Conservation (phyloP, 2,888 invertebrate species). For the Teinopalpus imperialis region DNA sequence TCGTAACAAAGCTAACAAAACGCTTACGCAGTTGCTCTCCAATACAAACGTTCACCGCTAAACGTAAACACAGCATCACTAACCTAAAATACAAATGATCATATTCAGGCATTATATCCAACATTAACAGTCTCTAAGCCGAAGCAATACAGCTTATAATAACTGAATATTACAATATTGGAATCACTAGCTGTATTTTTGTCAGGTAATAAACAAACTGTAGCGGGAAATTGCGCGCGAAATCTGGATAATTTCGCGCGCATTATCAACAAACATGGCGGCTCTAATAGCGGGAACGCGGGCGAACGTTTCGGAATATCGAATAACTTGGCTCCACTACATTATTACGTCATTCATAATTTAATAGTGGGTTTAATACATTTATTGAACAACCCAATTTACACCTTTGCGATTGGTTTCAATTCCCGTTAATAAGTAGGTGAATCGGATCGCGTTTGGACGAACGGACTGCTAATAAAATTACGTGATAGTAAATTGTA, state of each 20-base stretch:
- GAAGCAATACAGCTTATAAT: slow-evolving; percentile 46
- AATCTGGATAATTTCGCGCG: slow-evolving; percentile 76
- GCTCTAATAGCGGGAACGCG: slow-evolving; percentile 38
- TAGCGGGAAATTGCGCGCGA: slow-evolving; percentile 51
- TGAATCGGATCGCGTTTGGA: background rate
- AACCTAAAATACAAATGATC: slow-evolving; percentile 33
- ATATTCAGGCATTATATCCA: slow-evolving; percentile 31
- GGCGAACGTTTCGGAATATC: slow-evolving; percentile 56
- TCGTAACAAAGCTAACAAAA: slow-evolving; percentile 48
- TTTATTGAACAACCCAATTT: slow-evolving; percentile 30
- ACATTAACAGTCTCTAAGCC: slow-evolving; percentile 39
- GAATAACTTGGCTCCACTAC: slow-evolving; percentile 36
- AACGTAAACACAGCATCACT: slow-evolving; percentile 44
- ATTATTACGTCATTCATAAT: slow-evolving; percentile 35
- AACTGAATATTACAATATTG: slow-evolving; percentile 41
- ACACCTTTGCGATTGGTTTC: slow-evolving; percentile 10
- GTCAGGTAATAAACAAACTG: slow-evolving; percentile 56
- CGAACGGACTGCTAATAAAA: slow-evolving; percentile 2
- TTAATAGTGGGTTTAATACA: slow-evolving; percentile 29
- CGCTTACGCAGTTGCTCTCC: slow-evolving; percentile 37
- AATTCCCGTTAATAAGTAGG: slow-evolving; percentile 19
- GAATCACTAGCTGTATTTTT: slow-evolving; percentile 41
- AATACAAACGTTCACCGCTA: slow-evolving; percentile 39
- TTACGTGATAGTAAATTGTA: background rate
- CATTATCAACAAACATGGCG: slow-evolving; percentile 63